phyloP scores from a whole-genome alignment of 2,888 invertebrate genomes.

The Synergus gifuensis region DNA sequence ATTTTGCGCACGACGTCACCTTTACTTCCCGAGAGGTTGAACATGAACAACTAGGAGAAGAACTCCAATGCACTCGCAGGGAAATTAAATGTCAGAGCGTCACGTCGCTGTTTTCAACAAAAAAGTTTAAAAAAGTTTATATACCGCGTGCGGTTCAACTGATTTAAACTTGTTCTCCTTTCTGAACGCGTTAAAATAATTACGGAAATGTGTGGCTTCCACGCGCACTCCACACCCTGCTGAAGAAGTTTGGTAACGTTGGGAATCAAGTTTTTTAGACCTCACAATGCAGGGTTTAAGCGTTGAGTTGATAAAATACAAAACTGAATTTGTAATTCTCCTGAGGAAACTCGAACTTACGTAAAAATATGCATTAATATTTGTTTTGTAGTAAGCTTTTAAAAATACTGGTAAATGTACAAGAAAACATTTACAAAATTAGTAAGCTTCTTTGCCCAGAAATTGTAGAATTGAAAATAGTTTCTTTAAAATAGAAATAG shows the following conservation, averaged over 20 bases:
- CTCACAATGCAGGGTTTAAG: neutral
- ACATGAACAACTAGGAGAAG: conserved; percentile 16
- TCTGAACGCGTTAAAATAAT: conserved; percentile 37
- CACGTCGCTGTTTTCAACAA: conserved; percentile 13
- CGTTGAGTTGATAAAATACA: too few relatives aligned
- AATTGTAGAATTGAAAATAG: too few relatives aligned
- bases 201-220: conserved; percentile 17
- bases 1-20: conserved; percentile 29
- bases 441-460: too few relatives aligned
- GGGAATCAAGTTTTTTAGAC: neutral
- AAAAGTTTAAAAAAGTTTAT: neutral
- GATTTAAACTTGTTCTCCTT: conserved; percentile 36
- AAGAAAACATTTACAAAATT: too few relatives aligned
- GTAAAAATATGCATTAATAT: too few relatives aligned
- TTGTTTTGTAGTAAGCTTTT: too few relatives aligned
- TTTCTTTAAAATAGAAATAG: too few relatives aligned
- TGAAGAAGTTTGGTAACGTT: conserved; percentile 3
- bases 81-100: conserved; percentile 37
- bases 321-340: too few relatives aligned
- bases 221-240: neutral
- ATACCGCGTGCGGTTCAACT: conserved; percentile 26
- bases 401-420: too few relatives aligned
- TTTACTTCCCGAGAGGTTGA: conserved; percentile 5
- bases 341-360: too few relatives aligned
- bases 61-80: conserved; percentile 33